Percentiles rank a stretch among this genome's conserved stretches.
These are phyloP conservation scores for Rhynchotus rufescens DNA, from an alignment of 2,797 vertebrate species.

Conservation along the genomic window DNA sequence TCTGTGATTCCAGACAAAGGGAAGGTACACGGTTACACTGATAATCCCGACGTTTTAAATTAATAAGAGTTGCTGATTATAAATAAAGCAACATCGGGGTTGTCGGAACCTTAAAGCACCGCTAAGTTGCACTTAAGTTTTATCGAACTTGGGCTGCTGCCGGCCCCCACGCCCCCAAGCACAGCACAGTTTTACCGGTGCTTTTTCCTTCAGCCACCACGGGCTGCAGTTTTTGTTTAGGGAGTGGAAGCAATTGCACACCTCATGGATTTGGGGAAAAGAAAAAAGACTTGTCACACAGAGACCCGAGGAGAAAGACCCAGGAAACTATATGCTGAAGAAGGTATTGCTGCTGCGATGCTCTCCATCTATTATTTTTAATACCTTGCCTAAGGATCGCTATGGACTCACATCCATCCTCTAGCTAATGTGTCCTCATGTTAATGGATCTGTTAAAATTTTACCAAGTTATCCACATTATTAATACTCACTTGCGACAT, in stretches of 20 bases:
- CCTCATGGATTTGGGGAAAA: neutral
- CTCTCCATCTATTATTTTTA: no score
- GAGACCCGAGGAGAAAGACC: no score
- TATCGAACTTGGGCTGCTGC: no score
- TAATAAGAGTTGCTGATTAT: neutral
- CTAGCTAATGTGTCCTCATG: neutral
- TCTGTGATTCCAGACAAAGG: accelerated
- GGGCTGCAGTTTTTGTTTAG: neutral
- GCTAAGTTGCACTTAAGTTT: neutral
- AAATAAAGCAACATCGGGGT: neutral
- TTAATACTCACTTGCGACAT: neutral
- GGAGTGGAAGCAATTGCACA: neutral
- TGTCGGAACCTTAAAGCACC: neutral
- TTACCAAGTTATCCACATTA: neutral
- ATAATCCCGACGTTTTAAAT: neutral
- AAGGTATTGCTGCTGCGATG: no score
- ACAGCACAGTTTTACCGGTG: accelerated
- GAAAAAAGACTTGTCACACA: neutral
- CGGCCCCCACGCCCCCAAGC: neutral
- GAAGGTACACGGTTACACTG: neutral
- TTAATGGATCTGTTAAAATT: neutral
- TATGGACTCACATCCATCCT: no score
- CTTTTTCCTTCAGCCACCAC: neutral
- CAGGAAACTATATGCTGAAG: no score
- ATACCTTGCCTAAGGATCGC: no score